phyloP scores from a whole-genome alignment of 1,140 invertebrate species.

The Colletes latitarsis region DNA sequence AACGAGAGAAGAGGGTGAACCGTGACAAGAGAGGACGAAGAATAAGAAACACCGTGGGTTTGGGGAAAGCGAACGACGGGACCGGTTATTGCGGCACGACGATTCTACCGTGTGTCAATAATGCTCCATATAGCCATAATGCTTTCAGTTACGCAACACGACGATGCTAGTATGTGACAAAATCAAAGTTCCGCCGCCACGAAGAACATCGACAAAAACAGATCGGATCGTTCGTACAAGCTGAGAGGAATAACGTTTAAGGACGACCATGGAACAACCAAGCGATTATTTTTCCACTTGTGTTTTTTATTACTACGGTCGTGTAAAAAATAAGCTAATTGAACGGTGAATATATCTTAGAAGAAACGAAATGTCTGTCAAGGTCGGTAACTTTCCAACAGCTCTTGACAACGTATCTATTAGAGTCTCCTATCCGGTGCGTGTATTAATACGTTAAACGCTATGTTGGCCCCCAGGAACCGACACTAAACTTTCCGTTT shows the following conservation, averaged over 20 bases:
- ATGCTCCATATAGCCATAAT: slow-evolving; percentile 14
- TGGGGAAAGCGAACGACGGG: background rate
- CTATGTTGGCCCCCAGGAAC: too few species aligned
- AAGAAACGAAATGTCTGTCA: slow-evolving; percentile 49
- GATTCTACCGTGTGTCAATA: background rate
- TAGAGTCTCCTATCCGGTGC: too few species aligned
- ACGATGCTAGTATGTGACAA: background rate
- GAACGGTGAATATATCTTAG: background rate
- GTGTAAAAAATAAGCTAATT: slow-evolving; percentile 29
- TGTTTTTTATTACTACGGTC: background rate
- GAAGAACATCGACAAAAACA: too few species aligned
- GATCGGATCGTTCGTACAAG: too few species aligned
- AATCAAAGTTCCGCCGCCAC: too few species aligned
- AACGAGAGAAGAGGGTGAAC: background rate
- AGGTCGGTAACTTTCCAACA: slow-evolving; percentile 65
- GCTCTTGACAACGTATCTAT: slow-evolving; percentile 3
- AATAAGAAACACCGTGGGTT: background rate
- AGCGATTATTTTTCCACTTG: background rate
- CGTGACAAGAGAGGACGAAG: too few species aligned
- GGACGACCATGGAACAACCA: too few species aligned
- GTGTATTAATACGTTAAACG: too few species aligned
- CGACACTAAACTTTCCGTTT: too few species aligned
- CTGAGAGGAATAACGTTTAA: background rate
- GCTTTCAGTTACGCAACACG: background rate
- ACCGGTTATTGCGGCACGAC: background rate